Conservation (phyloP, 2,797 vertebrate species). For the Arnoldichthys spilopterus region DNA sequence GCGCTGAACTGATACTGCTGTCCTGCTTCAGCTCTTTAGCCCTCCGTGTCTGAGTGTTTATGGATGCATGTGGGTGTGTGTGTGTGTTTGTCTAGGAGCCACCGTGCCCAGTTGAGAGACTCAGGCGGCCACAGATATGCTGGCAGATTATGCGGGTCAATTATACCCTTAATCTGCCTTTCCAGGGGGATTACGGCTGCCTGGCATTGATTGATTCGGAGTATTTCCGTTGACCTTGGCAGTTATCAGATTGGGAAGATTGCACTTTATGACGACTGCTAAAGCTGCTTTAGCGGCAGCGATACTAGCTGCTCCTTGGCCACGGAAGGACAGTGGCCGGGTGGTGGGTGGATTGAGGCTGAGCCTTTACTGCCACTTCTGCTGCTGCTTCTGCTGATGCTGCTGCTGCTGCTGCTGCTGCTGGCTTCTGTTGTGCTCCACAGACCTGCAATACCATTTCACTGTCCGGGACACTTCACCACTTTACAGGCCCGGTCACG, state of each 20-base stretch:
- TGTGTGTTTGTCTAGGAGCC: slow-evolving; percentile 41
- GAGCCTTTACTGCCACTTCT: slow-evolving; percentile 44
- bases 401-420: slow-evolving; percentile 17
- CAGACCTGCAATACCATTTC: slow-evolving; percentile 81
- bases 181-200: slow-evolving; percentile 84
- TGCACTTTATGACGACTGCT: slow-evolving; percentile 84
- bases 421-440: slow-evolving; percentile 50
- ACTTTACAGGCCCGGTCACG: slow-evolving; percentile 66
- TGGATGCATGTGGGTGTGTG: slow-evolving; percentile 63
- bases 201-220: slow-evolving; percentile 92
- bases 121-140: slow-evolving; percentile 79
- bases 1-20: slow-evolving; percentile 76
- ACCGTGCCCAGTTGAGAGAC: slow-evolving; percentile 65
- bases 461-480: slow-evolving; percentile 75
- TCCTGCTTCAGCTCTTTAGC: slow-evolving; percentile 48
- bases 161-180: slow-evolving; percentile 99
- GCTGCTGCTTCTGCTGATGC: slow-evolving; percentile 9
- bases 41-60: slow-evolving; percentile 64
- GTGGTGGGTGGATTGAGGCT: slow-evolving; percentile 57
- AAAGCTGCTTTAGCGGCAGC: slow-evolving; percentile 85
- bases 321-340: neutral
- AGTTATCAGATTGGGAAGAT: slow-evolving; percentile 91
- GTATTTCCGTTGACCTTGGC: slow-evolving; percentile 94
- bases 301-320: slow-evolving; percentile 59
- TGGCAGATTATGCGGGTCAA: slow-evolving; percentile 95